A percentile compares a stretch with the other conserved stretches of the same genome.
Conservation (phyloP, 2,797 vertebrate species). For the Peromyscus nudipes region DNA sequence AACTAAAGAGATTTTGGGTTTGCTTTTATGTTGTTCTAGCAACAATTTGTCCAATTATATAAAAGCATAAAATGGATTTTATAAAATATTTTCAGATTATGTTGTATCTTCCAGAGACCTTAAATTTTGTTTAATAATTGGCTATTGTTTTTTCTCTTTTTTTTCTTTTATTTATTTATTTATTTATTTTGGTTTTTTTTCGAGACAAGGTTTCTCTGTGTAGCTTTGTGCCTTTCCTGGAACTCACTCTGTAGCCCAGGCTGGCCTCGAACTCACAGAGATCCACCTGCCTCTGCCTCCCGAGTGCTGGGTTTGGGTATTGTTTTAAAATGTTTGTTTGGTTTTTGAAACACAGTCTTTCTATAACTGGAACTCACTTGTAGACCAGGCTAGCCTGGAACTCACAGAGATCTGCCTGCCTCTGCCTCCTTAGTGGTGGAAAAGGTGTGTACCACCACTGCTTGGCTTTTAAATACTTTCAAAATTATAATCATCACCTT, state of each 20-base stretch:
- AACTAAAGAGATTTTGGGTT: constrained; percentile 44
- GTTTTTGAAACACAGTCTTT: neutral
- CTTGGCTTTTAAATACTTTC: neutral
- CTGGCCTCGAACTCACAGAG: too few relatives aligned
- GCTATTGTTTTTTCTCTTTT: neutral
- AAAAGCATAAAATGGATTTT: constrained; percentile 56
- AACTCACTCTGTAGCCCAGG: too few relatives aligned
- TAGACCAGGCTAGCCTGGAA: neutral
- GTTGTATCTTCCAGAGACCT: constrained; percentile 29
- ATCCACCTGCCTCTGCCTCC: too few relatives aligned
- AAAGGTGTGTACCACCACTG: neutral
- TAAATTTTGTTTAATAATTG: constrained; percentile 54
- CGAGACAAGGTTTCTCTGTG: too few relatives aligned
- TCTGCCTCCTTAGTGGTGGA: neutral
- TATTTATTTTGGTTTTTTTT: too few relatives aligned
- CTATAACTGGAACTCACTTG: neutral
- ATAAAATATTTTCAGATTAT: constrained; percentile 39
- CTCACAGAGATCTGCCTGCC: neutral
- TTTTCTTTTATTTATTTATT: too few relatives aligned
- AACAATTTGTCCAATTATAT: constrained; percentile 23
- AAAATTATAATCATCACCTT: neutral
- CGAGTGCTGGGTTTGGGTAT: neutral
- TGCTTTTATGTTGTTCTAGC: constrained; percentile 45
- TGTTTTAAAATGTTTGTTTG: constrained; percentile 23
- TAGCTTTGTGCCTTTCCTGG: too few relatives aligned